Conservation (phyloP, 2,113 vertebrate genomes). For the Alectura lathami region DNA sequence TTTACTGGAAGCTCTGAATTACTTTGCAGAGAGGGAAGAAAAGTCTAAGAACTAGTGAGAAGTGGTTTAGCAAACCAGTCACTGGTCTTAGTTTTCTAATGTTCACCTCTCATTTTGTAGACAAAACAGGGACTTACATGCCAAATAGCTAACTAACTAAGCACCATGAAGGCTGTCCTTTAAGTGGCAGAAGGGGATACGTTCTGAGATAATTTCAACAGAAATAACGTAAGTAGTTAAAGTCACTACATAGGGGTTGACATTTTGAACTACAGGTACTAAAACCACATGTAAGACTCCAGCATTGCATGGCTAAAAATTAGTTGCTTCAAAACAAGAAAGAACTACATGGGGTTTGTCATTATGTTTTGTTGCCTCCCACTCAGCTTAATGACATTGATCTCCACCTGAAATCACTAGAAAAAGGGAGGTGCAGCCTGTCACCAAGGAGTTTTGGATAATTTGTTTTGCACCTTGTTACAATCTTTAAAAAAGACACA, state of each 20-base stretch:
- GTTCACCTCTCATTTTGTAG: background rate
- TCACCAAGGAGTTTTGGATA: background rate
- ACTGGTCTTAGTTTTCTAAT: background rate
- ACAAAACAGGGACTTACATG: background rate
- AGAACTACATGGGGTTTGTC: background rate
- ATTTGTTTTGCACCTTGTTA: background rate
- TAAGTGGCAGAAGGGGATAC: background rate
- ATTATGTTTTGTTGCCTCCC: background rate
- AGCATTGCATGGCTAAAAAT: background rate
- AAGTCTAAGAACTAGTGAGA: background rate
- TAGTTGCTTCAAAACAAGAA: background rate
- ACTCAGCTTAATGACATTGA: background rate
- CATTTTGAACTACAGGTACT: background rate
- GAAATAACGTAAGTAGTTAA: background rate
- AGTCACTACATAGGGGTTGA: background rate
- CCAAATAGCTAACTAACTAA: background rate
- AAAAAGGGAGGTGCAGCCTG: background rate
- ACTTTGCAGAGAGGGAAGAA: background rate
- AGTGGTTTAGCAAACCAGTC: background rate
- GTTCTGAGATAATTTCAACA: background rate
- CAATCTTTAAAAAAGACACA: background rate
- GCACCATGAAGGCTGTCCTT: background rate
- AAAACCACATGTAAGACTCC: background rate
- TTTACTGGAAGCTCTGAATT: no score
- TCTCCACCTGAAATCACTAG: background rate